phyloP scores from a whole-genome alignment of 2,113 vertebrate species.

The Forbesichthys papilliferus region DNA sequence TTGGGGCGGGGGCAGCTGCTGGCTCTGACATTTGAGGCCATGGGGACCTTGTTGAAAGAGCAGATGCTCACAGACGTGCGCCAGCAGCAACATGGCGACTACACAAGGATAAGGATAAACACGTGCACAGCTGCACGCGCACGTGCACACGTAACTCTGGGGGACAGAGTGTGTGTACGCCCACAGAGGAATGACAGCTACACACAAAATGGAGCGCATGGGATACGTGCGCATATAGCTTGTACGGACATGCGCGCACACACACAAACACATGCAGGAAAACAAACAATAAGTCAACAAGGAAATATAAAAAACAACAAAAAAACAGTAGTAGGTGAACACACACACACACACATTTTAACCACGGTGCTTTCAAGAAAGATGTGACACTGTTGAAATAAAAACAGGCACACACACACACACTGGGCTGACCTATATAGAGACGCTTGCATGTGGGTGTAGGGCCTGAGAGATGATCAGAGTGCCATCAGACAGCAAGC shows the following conservation, averaged over 20 bases:
- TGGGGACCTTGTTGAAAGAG: slow-evolving; percentile 73
- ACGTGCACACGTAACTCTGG: neutral
- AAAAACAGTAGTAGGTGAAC: too few species aligned
- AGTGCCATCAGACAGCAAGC: slow-evolving; percentile 11
- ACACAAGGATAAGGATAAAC: slow-evolving; percentile 60
- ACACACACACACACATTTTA: too few species aligned
- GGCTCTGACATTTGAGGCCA: slow-evolving; percentile 76
- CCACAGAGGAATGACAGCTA: neutral
- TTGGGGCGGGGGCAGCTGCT: slow-evolving; percentile 65
- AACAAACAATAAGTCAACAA: too few species aligned
- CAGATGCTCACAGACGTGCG: slow-evolving; percentile 73
- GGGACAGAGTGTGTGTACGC: too few species aligned
- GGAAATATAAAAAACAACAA: neutral
- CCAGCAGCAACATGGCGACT: slow-evolving; percentile 67
- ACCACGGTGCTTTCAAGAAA: too few species aligned
- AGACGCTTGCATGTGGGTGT: slow-evolving; percentile 1
- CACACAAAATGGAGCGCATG: neutral
- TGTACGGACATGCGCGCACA: neutral
- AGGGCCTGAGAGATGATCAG: neutral
- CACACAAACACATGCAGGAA: neutral
- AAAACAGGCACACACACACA: neutral
- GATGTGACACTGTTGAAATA: neutral
- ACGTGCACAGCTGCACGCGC: neutral
- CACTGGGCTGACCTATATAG: slow-evolving; percentile 14
- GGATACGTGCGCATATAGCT: neutral